A percentile compares a stretch with the other conserved stretches of the same genome.
These are phyloP conservation scores for Notothenia rossii DNA, from an alignment of 2,113 vertebrate species.

Conservation along the genomic window DNA sequence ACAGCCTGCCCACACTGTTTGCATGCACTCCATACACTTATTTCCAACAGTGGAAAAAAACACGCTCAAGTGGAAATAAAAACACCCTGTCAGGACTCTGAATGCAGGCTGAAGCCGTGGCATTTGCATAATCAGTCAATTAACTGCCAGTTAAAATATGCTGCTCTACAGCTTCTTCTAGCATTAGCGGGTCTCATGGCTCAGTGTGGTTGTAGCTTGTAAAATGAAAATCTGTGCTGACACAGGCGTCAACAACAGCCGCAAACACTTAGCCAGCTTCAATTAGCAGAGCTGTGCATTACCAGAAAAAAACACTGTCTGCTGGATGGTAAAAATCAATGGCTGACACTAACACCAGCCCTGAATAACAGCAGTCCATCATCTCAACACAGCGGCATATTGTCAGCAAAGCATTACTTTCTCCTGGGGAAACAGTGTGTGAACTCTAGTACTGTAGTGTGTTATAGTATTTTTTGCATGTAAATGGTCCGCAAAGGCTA, in stretches of 20 bases:
- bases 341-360: constrained; percentile 28
- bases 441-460: no score
- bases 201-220: constrained; percentile 44
- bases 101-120: constrained; percentile 31
- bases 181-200: constrained; percentile 8
- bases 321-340: constrained; percentile 51
- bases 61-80: constrained; percentile 38
- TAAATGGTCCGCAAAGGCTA: no score
- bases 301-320: constrained; percentile 59
- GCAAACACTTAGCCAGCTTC: constrained; percentile 50
- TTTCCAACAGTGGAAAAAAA: constrained; percentile 45
- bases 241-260: constrained; percentile 49
- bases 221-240: constrained; percentile 63
- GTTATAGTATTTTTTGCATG: no score
- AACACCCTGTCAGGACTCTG: constrained; percentile 1
- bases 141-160: constrained; percentile 23
- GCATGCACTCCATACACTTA: constrained; percentile 11
- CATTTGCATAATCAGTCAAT: constrained; percentile 34
- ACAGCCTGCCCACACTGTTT: constrained; percentile 38
- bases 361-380: constrained; percentile 5
- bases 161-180: constrained; percentile 4
- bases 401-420: background rate
- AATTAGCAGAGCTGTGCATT: constrained; percentile 56
- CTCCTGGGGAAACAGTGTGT: background rate
- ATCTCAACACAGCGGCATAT: background rate